Conservation (phyloP, 2,113 vertebrate genomes). For the Elanus axillaris region DNA sequence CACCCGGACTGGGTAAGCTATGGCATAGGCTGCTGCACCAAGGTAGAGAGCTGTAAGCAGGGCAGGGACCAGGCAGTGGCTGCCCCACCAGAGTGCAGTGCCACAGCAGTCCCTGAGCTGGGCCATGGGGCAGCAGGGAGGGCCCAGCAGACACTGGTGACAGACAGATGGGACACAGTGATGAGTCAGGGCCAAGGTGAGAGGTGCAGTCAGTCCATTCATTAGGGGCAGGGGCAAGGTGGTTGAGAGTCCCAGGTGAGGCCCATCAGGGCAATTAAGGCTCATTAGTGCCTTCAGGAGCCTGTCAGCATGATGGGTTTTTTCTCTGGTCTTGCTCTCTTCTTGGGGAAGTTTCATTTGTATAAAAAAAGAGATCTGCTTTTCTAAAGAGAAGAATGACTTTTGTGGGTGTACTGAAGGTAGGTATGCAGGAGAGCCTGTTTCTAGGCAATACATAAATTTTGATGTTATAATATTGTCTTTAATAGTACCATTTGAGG, state of each 20-base stretch:
- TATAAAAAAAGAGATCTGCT: background rate
- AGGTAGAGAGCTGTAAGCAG: background rate
- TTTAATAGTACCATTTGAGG: background rate
- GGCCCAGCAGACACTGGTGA: accelerated
- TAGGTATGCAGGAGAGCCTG: too few relatives aligned
- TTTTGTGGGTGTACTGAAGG: background rate
- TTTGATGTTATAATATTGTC: background rate
- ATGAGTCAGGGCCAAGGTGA: background rate
- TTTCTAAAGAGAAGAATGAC: too few relatives aligned
- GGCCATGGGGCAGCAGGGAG: background rate
- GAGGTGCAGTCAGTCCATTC: background rate
- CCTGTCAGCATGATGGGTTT: accelerated
- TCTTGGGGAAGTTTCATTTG: background rate
- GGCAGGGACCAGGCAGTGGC: background rate
- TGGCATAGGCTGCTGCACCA: background rate
- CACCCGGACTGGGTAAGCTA: background rate
- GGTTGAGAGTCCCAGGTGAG: background rate
- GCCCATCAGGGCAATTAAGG: background rate
- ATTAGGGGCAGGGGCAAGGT: background rate
- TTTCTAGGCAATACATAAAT: background rate
- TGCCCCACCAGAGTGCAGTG: background rate
- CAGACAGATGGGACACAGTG: too few relatives aligned
- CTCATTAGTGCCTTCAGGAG: background rate
- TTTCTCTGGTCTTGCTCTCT: background rate
- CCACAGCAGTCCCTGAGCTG: accelerated